Evolutionary conservation across 2,888 invertebrate genomes (phyloP).

Genomic region (Taenaris catops): DNA sequence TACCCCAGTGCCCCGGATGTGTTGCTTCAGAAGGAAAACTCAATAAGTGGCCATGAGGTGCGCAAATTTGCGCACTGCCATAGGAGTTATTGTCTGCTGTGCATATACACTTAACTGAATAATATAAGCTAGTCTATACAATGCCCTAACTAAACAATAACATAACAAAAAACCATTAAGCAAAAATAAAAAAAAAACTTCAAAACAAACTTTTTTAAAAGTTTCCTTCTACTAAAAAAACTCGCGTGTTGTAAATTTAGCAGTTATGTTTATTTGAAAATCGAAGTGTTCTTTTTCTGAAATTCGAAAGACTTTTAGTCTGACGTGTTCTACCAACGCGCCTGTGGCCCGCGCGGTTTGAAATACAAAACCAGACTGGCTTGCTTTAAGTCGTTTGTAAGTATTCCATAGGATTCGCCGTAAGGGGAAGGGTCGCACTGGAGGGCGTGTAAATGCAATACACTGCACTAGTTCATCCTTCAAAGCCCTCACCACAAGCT

Average conservation of each 20-base stretch:
- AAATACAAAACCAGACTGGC: constrained; percentile 76
- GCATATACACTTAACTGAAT: no score
- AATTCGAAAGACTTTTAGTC: constrained; percentile 52
- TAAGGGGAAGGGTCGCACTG: constrained; percentile 74
- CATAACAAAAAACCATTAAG: constrained; percentile 54
- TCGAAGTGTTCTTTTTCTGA: constrained; percentile 37
- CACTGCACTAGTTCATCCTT: constrained; percentile 66
- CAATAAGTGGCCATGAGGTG: no score
- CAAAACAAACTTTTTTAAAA: constrained; percentile 55
- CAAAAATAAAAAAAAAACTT: constrained; percentile 44
- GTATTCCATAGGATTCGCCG: constrained; percentile 74
- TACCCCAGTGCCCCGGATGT: no score
- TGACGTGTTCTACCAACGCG: constrained; percentile 45
- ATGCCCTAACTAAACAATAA: constrained; percentile 41
- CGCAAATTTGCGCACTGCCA: no score
- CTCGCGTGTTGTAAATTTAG: constrained; percentile 32
- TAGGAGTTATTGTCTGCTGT: no score
- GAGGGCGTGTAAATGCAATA: constrained; percentile 74
- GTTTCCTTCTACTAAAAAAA: constrained; percentile 38
- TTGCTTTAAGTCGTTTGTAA: constrained; percentile 66
- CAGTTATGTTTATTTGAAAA: constrained; percentile 18
- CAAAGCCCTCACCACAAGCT: constrained; percentile 52
- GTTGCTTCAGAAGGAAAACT: no score
- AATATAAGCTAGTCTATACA: no score
- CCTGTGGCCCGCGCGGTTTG: constrained; percentile 65